Base-by-base conservation (phyloP, 1,140 invertebrate genomes). In the Branchinecta lindahli region DNA sequence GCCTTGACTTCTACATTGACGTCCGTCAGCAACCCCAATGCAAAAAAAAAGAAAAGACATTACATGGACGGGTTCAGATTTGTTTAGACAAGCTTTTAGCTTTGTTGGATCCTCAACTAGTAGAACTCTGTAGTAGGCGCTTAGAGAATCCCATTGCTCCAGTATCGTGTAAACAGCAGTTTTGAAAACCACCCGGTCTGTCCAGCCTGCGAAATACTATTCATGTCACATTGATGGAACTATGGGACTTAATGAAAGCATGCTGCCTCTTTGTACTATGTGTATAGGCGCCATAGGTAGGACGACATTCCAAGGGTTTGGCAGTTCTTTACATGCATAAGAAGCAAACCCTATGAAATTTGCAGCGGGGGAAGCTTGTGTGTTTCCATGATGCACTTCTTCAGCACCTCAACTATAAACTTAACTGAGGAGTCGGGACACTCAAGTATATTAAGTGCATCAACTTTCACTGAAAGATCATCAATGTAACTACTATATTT, bases 281-380 rank as follows among this genome's bases (percentile, higher is more conserved):
- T n/a, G 47, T 52, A 52, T 9, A 52, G 47, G 9, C 9, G 47
- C 47, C n/a, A 52, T 52, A 52, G 47, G n/a, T 52, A n/a, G 47
- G n/a, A 9, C 47, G 47, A 52, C 47, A 52, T 52, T 52, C 47
- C 47, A 52, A 9, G 47, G 47, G n/a, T 52, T 52, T 52, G 47
- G n/a, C 47, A 52, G n/a, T 52, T 52, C n/a, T n/a, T 52, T 52
- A 52, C 47, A 52, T 52, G 47, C 47, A n/a, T 52, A 52, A 52
- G 47, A 52, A 52, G 47, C 47, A 52, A 52, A 52, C 47, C 47
- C 47, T 52, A 52, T 52, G 47, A 52, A 52, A 52, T 52, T 52
- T 9, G 47, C 47, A 52, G 47, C n/a, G n/a, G 47, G n/a, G 47
- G 47, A 52, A 52, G 47, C 47, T 52, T 52, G 47, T 52, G 47